A percentile compares a stretch with the other conserved stretches of the same genome.
These are phyloP conservation scores for Metalampra italica DNA, from an alignment of 2,888 invertebrate species.

Conservation along the genomic window DNA sequence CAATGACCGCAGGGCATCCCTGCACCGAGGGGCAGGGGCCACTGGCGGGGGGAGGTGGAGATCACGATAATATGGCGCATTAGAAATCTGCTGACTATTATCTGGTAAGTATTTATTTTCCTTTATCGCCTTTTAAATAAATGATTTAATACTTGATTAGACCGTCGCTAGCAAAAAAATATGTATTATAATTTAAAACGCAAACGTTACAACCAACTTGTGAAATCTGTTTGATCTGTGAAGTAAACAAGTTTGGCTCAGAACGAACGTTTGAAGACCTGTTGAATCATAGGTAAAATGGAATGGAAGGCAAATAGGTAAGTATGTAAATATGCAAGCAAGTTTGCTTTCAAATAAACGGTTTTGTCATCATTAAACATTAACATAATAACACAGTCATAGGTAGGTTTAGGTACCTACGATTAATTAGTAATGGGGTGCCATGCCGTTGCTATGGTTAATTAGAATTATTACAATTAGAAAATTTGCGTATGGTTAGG, in stretches of 20 bases:
- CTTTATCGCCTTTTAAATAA: neutral
- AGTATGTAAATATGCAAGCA: neutral
- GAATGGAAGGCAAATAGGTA: constrained; percentile 6
- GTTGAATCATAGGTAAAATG: constrained; percentile 4
- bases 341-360: constrained; percentile 3
- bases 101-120: constrained; percentile 41
- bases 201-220: neutral
- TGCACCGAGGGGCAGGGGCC: constrained; percentile 42
- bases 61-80: constrained; percentile 22
- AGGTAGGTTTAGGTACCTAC: neutral
- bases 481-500: no score
- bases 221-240: constrained; percentile 2
- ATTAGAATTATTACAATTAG: no score
- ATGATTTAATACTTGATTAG: neutral
- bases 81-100: constrained; percentile 14
- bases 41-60: constrained; percentile 40
- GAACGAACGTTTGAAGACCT: constrained; percentile 3
- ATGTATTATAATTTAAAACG: neutral
- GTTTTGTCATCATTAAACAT: neutral
- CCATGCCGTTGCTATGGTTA: no score
- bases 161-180: neutral
- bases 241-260: constrained; percentile 6
- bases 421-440: no score
- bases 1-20: constrained; percentile 65
- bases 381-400: neutral